phyloP scores from a whole-genome alignment of 2,113 vertebrate species.

The Ariopsis seemanni region DNA sequence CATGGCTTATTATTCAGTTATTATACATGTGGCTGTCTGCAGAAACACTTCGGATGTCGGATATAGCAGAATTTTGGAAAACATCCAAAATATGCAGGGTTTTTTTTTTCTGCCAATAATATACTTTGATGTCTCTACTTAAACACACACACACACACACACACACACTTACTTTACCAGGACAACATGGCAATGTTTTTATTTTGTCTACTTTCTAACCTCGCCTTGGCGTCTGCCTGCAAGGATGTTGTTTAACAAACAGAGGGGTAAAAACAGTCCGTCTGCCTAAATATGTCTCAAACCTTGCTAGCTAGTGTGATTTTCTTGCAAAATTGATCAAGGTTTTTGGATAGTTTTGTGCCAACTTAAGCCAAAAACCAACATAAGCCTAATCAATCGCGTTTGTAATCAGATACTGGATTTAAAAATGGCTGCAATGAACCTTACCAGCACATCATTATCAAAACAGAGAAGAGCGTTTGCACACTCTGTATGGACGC shows the following conservation, averaged over 20 bases:
- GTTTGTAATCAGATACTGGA: not conserved
- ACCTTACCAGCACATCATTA: not conserved
- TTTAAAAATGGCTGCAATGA: not conserved
- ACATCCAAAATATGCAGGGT: not conserved
- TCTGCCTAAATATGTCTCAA: not conserved
- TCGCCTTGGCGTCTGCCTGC: not conserved
- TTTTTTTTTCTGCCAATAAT: not conserved
- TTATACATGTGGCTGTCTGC: not conserved
- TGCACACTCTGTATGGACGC: not conserved
- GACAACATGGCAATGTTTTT: not conserved
- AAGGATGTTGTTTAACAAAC: not conserved
- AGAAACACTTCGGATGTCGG: not conserved
- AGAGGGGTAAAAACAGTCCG: not conserved
- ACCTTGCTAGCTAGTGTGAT: not conserved
- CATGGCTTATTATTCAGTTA: conserved; percentile 3
- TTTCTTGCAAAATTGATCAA: not conserved
- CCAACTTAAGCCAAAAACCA: not conserved
- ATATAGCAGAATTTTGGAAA: not conserved
- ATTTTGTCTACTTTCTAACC: not conserved
- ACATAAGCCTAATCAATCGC: not conserved
- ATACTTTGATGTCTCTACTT: not conserved
- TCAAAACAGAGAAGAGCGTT: not conserved
- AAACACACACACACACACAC: not conserved
- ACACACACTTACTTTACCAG: not conserved
- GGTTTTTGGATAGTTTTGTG: not conserved